Evolutionary conservation across 1,140 invertebrate genomes (phyloP), one percentile per base, ranked within the genome.

Genomic region (Maconellicoccus hirsutus): DNA sequence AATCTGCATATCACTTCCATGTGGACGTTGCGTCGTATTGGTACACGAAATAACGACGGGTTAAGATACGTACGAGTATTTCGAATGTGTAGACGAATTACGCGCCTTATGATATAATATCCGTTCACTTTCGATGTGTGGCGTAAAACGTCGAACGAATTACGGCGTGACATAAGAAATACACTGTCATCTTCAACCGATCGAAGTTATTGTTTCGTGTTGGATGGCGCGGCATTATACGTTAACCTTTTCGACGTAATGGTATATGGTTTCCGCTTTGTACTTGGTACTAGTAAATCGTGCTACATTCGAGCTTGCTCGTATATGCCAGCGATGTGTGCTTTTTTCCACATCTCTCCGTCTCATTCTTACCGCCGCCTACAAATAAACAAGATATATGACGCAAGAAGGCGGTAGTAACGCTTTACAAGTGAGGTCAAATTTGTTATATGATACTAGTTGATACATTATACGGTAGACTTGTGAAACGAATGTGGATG

Each of bases 401-500:
- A 66, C 61, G 25, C 61, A 66, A 66, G 61, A 66, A 66, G 61
- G 61, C 61, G 61, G 61, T 66, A 66, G 61, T 66, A 66, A 66
- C 25, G 25, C 25, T 66, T 66, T 66, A 25, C 22, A 66, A 26
- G 21, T 66, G 61, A 66, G 61, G 61, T 66, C 25, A 66, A 66
- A 66, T 66, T 66, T 66, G 61, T 66, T 66, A 66, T 66, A 66
- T 66, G 61, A 66, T 66, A 66, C 61, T 66, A 66, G 61, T 66
- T 25, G 61, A 52, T 52, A 52, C 42, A 52, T 52, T 52, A 52
- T 52, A 52, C 42, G 42, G 42, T 52, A 52, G 42, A 52, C 42
- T 52, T 52, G 42, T 52, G 42, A 52, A 52, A 52, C 42, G 42
- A 52, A 4, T 52, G 42, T 6, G 6, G 4, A 3, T 52, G 42